A percentile compares a stretch with the other conserved stretches of the same genome.
phyloP scores from a whole-genome alignment of 2,797 vertebrate species.

The Erpetoichthys calabaricus region DNA sequence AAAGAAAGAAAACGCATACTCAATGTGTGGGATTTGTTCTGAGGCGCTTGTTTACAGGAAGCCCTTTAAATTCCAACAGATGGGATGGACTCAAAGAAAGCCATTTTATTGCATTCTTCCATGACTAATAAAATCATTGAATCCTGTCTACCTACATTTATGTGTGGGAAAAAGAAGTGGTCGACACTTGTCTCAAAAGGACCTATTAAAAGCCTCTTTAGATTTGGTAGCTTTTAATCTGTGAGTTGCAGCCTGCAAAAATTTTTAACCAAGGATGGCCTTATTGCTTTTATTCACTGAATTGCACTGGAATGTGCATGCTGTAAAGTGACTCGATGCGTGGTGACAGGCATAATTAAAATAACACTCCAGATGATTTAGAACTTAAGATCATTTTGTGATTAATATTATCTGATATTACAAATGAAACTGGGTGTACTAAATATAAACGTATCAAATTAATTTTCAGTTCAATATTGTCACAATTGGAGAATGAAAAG shows the following conservation, averaged over 20 bases:
- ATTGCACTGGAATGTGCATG: background rate
- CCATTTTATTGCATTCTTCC: conserved; percentile 60
- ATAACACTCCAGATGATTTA: no score
- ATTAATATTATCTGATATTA: no score
- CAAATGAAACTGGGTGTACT: no score
- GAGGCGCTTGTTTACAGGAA: conserved; percentile 59
- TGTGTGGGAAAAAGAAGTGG: conserved; percentile 45
- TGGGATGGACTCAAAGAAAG: conserved; percentile 50
- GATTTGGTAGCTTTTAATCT: background rate
- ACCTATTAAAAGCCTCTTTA: background rate
- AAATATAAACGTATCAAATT: no score
- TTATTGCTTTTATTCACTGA: background rate
- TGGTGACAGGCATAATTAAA: no score
- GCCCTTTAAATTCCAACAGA: conserved; percentile 49
- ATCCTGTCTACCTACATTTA: conserved; percentile 40
- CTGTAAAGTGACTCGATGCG: no score
- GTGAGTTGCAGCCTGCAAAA: background rate
- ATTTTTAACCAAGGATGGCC: background rate
- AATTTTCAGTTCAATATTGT: no score
- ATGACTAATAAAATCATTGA: conserved; percentile 40
- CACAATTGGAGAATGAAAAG: no score
- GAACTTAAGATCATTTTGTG: no score
- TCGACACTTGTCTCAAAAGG: conserved; percentile 12
- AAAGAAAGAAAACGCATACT: conserved; percentile 26
- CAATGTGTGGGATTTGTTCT: conserved; percentile 49